Evolutionary conservation across 2,888 invertebrate genomes (phyloP).

Genomic region (Branchipolynoe longqiensis): DNA sequence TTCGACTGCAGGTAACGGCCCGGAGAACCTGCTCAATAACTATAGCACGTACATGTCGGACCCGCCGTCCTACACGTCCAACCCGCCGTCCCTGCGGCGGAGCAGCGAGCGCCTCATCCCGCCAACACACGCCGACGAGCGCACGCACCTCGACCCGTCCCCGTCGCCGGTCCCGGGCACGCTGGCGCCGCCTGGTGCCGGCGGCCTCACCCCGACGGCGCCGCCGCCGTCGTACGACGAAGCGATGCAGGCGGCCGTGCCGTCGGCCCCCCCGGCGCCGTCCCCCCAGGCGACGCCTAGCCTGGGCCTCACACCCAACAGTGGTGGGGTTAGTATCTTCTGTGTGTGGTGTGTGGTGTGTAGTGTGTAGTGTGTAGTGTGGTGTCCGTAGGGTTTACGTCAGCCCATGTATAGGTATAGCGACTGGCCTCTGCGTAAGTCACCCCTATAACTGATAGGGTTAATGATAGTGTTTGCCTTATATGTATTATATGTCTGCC

Average conservation of each 20-base stretch:
- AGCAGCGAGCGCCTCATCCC: slow-evolving; percentile 44
- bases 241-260: slow-evolving; percentile 52
- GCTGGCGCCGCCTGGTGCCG: slow-evolving; percentile 42
- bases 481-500: too few species aligned
- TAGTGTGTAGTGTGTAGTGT: too few species aligned
- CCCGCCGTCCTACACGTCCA: slow-evolving; percentile 48
- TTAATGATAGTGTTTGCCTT: too few species aligned
- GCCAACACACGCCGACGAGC: slow-evolving; percentile 27
- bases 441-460: too few species aligned
- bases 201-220: slow-evolving; percentile 36
- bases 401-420: too few species aligned
- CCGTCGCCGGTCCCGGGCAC: slow-evolving; percentile 16
- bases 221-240: slow-evolving; percentile 59
- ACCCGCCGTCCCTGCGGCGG: slow-evolving; percentile 47
- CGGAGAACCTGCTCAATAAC: slow-evolving; percentile 46
- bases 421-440: too few species aligned
- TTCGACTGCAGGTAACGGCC: slow-evolving; percentile 40
- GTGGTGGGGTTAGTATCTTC: slow-evolving; percentile 44
- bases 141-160: slow-evolving; percentile 47
- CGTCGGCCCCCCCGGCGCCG: slow-evolving; percentile 38
- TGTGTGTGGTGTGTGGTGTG: too few species aligned
- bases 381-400: too few species aligned
- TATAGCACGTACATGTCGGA: slow-evolving; percentile 48
- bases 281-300: slow-evolving; percentile 44
- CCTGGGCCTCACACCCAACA: slow-evolving; percentile 19